phyloP scores from a whole-genome alignment of 1,140 invertebrate species.

The Drosophila truncata region DNA sequence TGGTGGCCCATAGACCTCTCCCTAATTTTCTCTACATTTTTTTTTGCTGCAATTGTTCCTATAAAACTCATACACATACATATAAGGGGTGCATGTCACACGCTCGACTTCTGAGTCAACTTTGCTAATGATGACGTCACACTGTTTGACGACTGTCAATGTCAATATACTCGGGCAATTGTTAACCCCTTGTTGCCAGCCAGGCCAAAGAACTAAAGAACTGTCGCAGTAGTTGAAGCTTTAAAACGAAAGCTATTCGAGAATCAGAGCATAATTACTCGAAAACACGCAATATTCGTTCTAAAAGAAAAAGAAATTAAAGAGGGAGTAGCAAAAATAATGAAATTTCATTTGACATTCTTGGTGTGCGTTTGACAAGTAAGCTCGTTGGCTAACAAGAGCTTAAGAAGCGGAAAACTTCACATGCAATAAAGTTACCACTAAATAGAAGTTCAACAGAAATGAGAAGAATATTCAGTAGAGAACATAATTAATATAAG shows the following conservation, averaged over 20 bases:
- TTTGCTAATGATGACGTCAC: conserved; percentile 30
- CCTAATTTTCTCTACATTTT: conserved; percentile 5
- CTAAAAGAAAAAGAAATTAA: neutral
- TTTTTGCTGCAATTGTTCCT: conserved; percentile 20
- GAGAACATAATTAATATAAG: neutral
- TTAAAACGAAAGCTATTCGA: conserved; percentile 16
- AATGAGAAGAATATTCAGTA: no score
- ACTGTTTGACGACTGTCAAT: conserved; percentile 36
- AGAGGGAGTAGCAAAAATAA: conserved; percentile 30
- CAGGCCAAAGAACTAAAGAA: neutral
- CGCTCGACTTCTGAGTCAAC: neutral
- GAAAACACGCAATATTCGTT: conserved; percentile 33
- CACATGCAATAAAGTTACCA: conserved; percentile 18
- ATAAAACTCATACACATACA: conserved; percentile 2
- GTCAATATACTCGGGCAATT: conserved; percentile 45
- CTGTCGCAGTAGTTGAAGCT: conserved; percentile 5
- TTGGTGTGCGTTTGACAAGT: conserved; percentile 42
- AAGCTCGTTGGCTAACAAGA: conserved; percentile 17
- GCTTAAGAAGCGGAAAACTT: conserved; percentile 6
- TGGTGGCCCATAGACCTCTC: neutral
- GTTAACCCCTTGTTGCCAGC: conserved; percentile 48
- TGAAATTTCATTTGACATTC: conserved; percentile 44
- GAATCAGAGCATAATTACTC: conserved; percentile 54
- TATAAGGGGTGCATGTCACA: conserved; percentile 22
- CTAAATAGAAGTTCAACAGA: neutral